Evolutionary conservation across 2,888 invertebrate species (phyloP).

Genomic region (Deroplatys truncata): DNA sequence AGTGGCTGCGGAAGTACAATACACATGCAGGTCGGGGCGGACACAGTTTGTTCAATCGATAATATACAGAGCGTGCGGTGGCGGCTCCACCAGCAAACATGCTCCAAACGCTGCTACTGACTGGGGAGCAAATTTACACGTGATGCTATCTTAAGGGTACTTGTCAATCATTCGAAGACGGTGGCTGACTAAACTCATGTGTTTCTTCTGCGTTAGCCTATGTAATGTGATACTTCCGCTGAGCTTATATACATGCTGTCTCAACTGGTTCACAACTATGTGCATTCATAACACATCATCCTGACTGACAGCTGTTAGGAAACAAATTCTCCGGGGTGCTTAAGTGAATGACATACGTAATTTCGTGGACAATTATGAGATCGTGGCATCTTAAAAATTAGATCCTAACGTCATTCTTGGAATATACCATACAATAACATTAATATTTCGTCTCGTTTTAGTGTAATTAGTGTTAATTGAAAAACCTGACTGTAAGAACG

Average conservation of each 20-base stretch:
- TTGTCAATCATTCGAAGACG: not conserved
- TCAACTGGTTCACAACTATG: not conserved
- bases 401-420: too few relatives aligned
- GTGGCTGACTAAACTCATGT: not conserved
- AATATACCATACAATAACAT: too few relatives aligned
- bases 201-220: not conserved
- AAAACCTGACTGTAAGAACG: too few relatives aligned
- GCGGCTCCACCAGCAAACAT: not conserved
- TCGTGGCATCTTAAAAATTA: too few relatives aligned
- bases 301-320: not conserved
- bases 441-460: too few relatives aligned
- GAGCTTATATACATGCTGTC: not conserved
- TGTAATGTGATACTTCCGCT: not conserved
- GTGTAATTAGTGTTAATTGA: too few relatives aligned
- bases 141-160: not conserved
- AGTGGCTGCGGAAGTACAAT: not conserved
- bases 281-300: not conserved
- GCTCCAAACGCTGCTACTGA: not conserved
- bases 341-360: not conserved
- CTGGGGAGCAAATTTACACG: not conserved
- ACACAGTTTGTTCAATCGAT: not conserved
- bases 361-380: too few relatives aligned
- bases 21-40: not conserved
- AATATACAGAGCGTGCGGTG: not conserved
- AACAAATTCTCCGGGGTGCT: not conserved